A percentile compares a stretch with the other conserved stretches of the same genome.
These are phyloP conservation scores for Noctua fimbriata DNA, from an alignment of 2,888 invertebrate species.

Conservation along the genomic window DNA sequence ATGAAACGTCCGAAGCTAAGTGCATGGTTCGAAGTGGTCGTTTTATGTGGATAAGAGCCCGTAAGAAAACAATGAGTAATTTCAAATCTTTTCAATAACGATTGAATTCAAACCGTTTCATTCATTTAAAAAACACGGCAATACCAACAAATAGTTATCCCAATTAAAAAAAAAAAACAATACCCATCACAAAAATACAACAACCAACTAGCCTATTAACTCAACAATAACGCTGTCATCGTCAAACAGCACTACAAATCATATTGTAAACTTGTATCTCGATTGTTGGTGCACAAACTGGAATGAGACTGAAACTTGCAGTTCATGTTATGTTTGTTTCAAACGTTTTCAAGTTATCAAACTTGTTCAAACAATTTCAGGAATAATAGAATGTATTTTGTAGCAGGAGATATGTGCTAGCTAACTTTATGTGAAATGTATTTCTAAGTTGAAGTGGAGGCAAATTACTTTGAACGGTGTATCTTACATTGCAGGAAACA, in stretches of 20 bases:
- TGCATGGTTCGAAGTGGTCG: background rate
- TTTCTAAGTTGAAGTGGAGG: background rate
- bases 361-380: slow-evolving; percentile 34
- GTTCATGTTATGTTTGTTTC: slow-evolving; percentile 16
- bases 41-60: background rate
- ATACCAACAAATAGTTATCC: background rate
- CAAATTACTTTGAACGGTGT: background rate
- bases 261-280: slow-evolving; percentile 5
- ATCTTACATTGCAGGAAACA: background rate
- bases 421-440: background rate
- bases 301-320: slow-evolving; percentile 21
- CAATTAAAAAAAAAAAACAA: background rate
- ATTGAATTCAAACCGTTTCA: background rate
- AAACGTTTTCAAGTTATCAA: slow-evolving; percentile 40
- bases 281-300: slow-evolving; percentile 21
- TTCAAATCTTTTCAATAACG: background rate
- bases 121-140: background rate
- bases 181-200: background rate
- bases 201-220: background rate
- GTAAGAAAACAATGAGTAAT: background rate
- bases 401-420: background rate
- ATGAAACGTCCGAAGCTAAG: too few species aligned
- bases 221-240: background rate
- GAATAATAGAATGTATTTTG: slow-evolving; percentile 36
- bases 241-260: slow-evolving; percentile 3